Percentiles rank a stretch among this genome's conserved stretches.
These are phyloP conservation scores for Phortica variegata DNA, from an alignment of 1,140 invertebrate genomes.

Conservation along the genomic window DNA sequence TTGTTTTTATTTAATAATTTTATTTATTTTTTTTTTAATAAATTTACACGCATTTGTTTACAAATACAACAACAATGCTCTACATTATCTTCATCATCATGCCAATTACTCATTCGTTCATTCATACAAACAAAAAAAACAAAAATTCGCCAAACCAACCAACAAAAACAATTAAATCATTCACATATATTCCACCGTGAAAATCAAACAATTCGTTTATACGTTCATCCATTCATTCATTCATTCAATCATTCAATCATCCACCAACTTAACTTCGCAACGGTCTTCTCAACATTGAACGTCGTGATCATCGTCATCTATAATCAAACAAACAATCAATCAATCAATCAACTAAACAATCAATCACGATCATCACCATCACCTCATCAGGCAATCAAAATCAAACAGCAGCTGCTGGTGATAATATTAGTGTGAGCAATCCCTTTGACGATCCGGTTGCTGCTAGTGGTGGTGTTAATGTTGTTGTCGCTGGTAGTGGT, in stretches of 20 bases:
- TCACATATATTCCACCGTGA: constrained; percentile 35
- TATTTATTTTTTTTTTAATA: too few species aligned
- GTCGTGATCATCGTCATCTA: not conserved
- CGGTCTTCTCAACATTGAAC: too few species aligned
- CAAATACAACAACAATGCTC: too few species aligned
- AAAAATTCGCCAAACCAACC: constrained; percentile 17
- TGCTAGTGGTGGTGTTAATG: constrained; percentile 26
- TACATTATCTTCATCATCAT: too few species aligned
- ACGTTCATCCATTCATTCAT: constrained; percentile 10
- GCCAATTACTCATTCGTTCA: too few species aligned
- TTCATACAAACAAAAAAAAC: constrained; percentile 21
- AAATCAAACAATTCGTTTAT: constrained; percentile 21
- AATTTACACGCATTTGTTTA: too few species aligned
- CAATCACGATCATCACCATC: constrained; percentile 22
- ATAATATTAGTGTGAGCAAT: constrained; percentile 78
- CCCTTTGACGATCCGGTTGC: constrained; percentile 75
- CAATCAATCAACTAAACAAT: constrained; percentile 8
- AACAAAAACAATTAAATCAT: constrained; percentile 28
- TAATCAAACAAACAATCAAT: not conserved
- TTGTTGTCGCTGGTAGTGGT: constrained; percentile 15
- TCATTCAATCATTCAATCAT: constrained; percentile 9
- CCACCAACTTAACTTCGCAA: too few species aligned
- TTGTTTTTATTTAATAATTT: too few species aligned
- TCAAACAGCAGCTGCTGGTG: constrained; percentile 59
- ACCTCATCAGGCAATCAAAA: constrained; percentile 50